phyloP scores from a whole-genome alignment of 2,888 invertebrate species.

The Schizotus pectinicornis region DNA sequence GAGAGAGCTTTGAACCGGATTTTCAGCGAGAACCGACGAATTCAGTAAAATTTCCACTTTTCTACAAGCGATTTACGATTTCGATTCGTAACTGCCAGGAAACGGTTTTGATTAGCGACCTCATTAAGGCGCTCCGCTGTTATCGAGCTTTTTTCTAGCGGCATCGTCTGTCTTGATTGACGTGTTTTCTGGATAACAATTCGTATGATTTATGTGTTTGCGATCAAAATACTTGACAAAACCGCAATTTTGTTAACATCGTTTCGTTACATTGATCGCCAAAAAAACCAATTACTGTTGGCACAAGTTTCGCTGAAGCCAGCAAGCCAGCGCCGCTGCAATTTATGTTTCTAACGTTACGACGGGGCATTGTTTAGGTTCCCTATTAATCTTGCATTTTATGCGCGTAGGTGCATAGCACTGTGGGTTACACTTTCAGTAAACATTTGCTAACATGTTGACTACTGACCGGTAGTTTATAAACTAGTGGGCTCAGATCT shows the following conservation, averaged over 20 bases:
- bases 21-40: not conserved
- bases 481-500: constrained; percentile 8
- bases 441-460: constrained; percentile 29
- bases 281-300: constrained; percentile 1
- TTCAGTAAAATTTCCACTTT: constrained; percentile 10
- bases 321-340: not conserved
- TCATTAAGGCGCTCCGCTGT: constrained; percentile 18
- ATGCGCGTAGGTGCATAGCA: constrained; percentile 28
- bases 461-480: constrained; percentile 29
- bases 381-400: constrained; percentile 31
- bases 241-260: constrained; percentile 23
- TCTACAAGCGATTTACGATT: constrained; percentile 8
- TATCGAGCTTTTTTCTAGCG: constrained; percentile 17
- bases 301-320: constrained; percentile 1
- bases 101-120: constrained; percentile 25
- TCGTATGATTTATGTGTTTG: constrained; percentile 13
- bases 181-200: constrained; percentile 20
- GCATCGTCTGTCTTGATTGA: constrained; percentile 20
- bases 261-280: not conserved
- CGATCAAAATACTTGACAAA: constrained; percentile 12
- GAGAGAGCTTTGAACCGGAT: not conserved
- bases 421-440: constrained; percentile 26
- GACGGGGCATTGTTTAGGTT: constrained; percentile 27
- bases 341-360: constrained; percentile 19
- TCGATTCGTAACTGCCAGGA: constrained; percentile 13